Percentiles rank a stretch among this genome's conserved stretches.
Conservation (phyloP, 2,113 vertebrate genomes). For the Podarcis raffonei region DNA sequence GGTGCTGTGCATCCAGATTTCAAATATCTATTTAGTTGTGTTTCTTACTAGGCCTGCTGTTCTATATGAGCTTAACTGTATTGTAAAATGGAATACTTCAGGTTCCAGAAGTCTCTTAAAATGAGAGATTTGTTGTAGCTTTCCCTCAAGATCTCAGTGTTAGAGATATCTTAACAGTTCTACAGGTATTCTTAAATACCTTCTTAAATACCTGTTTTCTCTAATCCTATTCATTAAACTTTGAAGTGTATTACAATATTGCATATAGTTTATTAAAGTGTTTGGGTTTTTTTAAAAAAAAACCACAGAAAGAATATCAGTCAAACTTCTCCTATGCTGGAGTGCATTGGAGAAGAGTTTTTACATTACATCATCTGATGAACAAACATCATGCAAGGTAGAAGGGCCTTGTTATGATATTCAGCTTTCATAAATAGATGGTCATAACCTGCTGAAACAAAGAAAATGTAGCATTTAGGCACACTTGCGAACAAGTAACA, state of each 20-base stretch:
- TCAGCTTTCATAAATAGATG: no score
- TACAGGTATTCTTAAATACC: background rate
- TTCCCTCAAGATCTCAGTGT: background rate
- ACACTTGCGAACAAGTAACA: background rate
- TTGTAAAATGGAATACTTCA: no score
- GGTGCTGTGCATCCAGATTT: background rate
- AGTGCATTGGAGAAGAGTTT: background rate
- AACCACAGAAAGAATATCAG: background rate
- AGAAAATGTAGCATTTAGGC: conserved; percentile 1
- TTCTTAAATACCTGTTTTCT: no score
- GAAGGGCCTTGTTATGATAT: conserved; percentile 3
- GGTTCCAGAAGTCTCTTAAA: background rate
- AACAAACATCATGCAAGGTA: background rate
- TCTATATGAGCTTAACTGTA: background rate
- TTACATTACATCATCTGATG: background rate
- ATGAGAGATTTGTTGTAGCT: background rate
- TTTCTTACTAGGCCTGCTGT: background rate
- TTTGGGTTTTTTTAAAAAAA: background rate
- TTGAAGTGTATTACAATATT: background rate
- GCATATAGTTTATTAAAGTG: background rate
- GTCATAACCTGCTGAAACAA: background rate
- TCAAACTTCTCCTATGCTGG: background rate
- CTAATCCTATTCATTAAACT: background rate
- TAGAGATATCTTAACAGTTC: background rate
- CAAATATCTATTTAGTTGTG: background rate